Conservation (phyloP, 2,797 vertebrate species). For the Lepilemur septentrionalis region DNA sequence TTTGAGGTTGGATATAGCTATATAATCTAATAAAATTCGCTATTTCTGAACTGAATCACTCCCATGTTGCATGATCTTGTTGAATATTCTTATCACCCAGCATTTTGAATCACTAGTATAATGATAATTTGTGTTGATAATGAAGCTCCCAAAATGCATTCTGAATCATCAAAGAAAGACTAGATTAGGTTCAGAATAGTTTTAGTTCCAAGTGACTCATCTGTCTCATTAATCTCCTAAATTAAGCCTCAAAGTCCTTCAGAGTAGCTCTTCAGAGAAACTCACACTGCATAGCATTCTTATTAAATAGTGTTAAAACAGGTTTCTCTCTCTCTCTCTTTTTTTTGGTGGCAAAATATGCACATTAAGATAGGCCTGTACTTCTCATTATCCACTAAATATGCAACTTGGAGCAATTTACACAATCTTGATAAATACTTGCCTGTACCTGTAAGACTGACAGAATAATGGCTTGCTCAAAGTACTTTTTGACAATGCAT, state of each 20-base stretch:
- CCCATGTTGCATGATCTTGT: not conserved
- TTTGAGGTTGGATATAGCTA: not conserved
- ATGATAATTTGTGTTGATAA: slow-evolving; percentile 70
- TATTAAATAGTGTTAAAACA: slow-evolving; percentile 25
- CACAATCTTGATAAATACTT: not conserved
- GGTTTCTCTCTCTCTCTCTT: not conserved
- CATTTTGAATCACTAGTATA: slow-evolving; percentile 48
- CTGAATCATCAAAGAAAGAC: slow-evolving; percentile 69
- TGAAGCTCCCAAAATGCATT: slow-evolving; percentile 55
- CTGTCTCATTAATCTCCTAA: slow-evolving; percentile 68
- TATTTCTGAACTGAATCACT: slow-evolving; percentile 10
- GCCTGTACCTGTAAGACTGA: not conserved
- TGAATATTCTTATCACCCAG: slow-evolving; percentile 39
- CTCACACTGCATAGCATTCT: not conserved
- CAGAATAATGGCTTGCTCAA: not conserved
- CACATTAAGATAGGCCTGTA: not conserved
- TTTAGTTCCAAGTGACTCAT: slow-evolving; percentile 69
- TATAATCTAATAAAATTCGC: slow-evolving; percentile 51
- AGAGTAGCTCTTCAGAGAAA: slow-evolving; percentile 48
- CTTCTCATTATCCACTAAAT: not conserved
- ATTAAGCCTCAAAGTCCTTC: slow-evolving; percentile 52
- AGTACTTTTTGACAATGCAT: not conserved
- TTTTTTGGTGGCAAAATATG: not conserved
- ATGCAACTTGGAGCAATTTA: not conserved
- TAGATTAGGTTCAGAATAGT: slow-evolving; percentile 66